Conservation (phyloP, 2,113 vertebrate genomes). For the Tachysurus vachellii region DNA sequence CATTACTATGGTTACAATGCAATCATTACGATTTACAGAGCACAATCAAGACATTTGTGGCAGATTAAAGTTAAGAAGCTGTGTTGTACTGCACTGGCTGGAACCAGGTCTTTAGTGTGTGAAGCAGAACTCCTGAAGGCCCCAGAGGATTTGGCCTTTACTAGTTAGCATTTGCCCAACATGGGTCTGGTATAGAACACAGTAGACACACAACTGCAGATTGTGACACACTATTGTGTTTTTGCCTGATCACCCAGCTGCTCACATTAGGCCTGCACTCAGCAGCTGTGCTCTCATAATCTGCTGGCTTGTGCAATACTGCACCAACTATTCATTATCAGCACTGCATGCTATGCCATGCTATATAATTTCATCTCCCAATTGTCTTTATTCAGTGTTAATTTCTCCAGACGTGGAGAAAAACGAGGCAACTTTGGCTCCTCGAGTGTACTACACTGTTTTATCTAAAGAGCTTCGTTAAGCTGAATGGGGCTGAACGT, state of each 20-base stretch:
- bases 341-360: slow-evolving; percentile 4
- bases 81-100: not conserved
- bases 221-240: slow-evolving; percentile 30
- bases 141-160: slow-evolving; percentile 9
- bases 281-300: slow-evolving; percentile 50
- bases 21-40: not conserved
- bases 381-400: slow-evolving; percentile 34
- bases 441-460: not conserved
- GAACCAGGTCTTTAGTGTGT: not conserved
- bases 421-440: not conserved
- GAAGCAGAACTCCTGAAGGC: slow-evolving; percentile 4
- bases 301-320: slow-evolving; percentile 44
- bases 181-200: not conserved
- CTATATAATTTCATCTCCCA: slow-evolving; percentile 15
- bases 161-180: slow-evolving; percentile 31
- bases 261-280: slow-evolving; percentile 23
- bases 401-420: not conserved
- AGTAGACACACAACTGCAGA: not conserved
- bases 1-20: not conserved
- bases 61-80: not conserved
- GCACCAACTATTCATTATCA: slow-evolving; percentile 39
- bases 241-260: slow-evolving; percentile 39
- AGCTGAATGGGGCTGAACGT: not conserved
- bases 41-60: not conserved
- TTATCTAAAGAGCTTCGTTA: not conserved